phyloP scores from a whole-genome alignment of 2,113 vertebrate genomes.

The Semicossyphus pulcher region DNA sequence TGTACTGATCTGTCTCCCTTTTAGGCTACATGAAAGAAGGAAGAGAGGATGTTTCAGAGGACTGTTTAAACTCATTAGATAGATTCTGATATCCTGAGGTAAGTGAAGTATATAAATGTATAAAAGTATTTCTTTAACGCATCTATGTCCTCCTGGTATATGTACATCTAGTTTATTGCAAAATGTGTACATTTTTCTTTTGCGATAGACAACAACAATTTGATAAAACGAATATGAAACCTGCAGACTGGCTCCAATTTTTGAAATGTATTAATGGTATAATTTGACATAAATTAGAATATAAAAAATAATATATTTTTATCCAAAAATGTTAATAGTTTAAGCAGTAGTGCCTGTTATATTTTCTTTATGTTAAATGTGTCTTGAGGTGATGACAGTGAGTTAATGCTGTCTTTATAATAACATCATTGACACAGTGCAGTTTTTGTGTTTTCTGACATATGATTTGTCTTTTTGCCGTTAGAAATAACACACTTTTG shows the following conservation, averaged over 20 bases:
- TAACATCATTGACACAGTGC: neutral
- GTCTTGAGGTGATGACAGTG: neutral
- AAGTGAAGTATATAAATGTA: conserved; percentile 28
- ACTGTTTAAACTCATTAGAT: conserved; percentile 11
- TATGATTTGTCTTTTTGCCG: neutral
- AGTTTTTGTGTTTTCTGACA: conserved; percentile 5
- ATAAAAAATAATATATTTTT: conserved; percentile 5
- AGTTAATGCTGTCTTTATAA: neutral
- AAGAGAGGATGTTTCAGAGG: conserved; percentile 6
- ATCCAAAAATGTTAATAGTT: neutral
- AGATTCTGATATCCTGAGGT: conserved; percentile 34
- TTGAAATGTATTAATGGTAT: neutral
- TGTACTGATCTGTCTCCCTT: conserved; percentile 33
- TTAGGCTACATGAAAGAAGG: conserved; percentile 21
- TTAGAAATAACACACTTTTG: neutral
- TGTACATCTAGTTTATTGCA: neutral
- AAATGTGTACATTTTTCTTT: neutral
- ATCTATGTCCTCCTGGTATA: neutral
- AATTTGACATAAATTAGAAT: neutral
- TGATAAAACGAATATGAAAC: neutral
- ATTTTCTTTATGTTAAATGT: neutral
- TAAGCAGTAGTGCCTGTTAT: neutral
- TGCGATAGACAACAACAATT: neutral
- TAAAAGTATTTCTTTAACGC: neutral
- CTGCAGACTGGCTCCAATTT: too few species aligned